A percentile compares a stretch with the other conserved stretches of the same genome.
Evolutionary conservation across 1,140 invertebrate genomes (phyloP).

Genomic region (Apis florea): DNA sequence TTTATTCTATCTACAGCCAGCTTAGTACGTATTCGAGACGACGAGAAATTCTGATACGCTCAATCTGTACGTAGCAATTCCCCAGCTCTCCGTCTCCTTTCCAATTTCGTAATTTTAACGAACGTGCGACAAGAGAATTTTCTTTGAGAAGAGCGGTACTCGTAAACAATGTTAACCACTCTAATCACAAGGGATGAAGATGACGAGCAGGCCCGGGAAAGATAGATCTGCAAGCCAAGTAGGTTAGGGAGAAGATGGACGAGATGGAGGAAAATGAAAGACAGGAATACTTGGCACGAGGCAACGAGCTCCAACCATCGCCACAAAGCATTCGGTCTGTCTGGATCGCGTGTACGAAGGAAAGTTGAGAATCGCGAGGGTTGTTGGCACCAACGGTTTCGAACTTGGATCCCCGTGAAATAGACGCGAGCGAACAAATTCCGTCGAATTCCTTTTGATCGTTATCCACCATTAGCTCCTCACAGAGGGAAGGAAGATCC

Average conservation of each 20-base stretch:
- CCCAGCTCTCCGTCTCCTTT: neutral
- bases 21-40: slow-evolving; percentile 4
- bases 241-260: slow-evolving; percentile 16
- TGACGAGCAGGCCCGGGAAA: neutral
- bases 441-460: neutral
- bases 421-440: neutral
- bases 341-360: slow-evolving; percentile 43
- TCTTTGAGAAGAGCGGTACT: neutral
- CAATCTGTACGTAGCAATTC: neutral
- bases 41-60: neutral
- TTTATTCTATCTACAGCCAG: slow-evolving; percentile 2
- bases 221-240: slow-evolving; percentile 24
- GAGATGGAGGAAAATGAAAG: neutral
- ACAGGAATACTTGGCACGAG: slow-evolving; percentile 46
- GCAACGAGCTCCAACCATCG: neutral
- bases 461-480: neutral
- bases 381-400: slow-evolving; percentile 52
- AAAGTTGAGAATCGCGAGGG: slow-evolving; percentile 33
- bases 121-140: neutral
- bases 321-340: slow-evolving; percentile 38
- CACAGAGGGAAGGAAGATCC: slow-evolving; percentile 12
- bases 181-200: slow-evolving; percentile 33
- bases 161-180: slow-evolving; percentile 22
- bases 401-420: neutral
- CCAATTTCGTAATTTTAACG: neutral